Percentiles rank a stretch among this genome's conserved stretches.
phyloP scores from a whole-genome alignment of 2,113 vertebrate species.

The Neofelis nebulosa region DNA sequence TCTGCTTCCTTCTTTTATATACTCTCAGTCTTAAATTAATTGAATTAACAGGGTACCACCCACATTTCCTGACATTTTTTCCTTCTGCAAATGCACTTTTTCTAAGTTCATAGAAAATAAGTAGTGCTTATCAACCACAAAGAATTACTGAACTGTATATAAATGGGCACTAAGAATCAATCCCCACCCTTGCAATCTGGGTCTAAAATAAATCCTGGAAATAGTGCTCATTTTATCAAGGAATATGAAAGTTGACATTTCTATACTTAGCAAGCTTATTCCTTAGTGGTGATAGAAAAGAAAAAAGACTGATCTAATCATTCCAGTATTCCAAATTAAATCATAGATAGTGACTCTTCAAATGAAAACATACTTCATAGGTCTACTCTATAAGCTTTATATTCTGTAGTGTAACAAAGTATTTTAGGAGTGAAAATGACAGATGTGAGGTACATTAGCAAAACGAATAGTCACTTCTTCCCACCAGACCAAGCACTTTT shows the following conservation, averaged over 20 bases:
- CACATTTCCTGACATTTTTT: constrained; percentile 26
- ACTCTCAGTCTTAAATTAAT: constrained; percentile 15
- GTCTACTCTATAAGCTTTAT: constrained; percentile 41
- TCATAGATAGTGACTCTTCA: constrained; percentile 52
- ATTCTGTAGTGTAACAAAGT: constrained; percentile 33
- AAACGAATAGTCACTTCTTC: constrained; percentile 69
- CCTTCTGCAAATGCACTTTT: constrained; percentile 9
- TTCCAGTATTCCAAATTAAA: constrained; percentile 60
- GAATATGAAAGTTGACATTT: constrained; percentile 60
- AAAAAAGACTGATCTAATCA: constrained; percentile 55
- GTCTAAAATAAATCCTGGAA: constrained; percentile 69
- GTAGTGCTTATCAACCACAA: constrained; percentile 28
- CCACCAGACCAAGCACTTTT: constrained; percentile 63
- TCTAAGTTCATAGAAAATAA: constrained; percentile 49
- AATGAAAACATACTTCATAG: constrained; percentile 55
- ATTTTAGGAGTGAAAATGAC: constrained; percentile 62
- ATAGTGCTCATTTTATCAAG: constrained; percentile 50
- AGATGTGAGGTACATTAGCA: constrained; percentile 60
- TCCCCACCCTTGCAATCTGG: constrained; percentile 33
- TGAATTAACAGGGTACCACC: constrained; percentile 52
- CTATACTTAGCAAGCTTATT: constrained; percentile 54
- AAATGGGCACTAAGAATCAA: neutral
- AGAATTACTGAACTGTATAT: constrained; percentile 23
- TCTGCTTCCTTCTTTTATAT: constrained; percentile 35
- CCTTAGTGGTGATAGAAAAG: neutral